Percentiles rank a stretch among this genome's conserved stretches.
Conservation (phyloP, 1,140 invertebrate species). For the Drosophila ironensis region DNA sequence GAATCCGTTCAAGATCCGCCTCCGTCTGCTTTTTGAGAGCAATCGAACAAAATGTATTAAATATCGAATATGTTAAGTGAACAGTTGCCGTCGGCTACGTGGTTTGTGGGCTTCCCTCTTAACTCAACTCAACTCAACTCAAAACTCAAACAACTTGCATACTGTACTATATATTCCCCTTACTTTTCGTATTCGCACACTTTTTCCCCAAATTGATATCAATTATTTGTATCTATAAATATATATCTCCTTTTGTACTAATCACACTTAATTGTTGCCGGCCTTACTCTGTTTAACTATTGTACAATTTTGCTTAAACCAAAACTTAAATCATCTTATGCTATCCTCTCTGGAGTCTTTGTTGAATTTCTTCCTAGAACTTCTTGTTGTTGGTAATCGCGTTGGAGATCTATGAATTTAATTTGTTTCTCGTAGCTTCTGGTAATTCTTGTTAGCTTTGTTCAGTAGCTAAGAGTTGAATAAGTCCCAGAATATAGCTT, state of each 20-base stretch:
- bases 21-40: conserved; percentile 22
- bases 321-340: conserved; percentile 21
- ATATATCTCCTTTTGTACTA: conserved; percentile 51
- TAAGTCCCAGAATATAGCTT: too few relatives aligned
- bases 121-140: conserved; percentile 29
- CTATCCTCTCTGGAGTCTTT: conserved; percentile 27
- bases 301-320: conserved; percentile 63
- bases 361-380: conserved; percentile 2
- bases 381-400: conserved; percentile 15
- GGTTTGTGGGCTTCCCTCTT: conserved; percentile 70
- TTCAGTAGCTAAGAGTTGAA: too few relatives aligned
- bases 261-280: conserved; percentile 59
- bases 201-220: conserved; percentile 41
- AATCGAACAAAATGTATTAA: conserved; percentile 77
- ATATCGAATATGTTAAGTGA: conserved; percentile 78
- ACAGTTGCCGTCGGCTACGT: conserved; percentile 69
- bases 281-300: conserved; percentile 37
- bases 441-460: conserved; percentile 15
- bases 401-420: conserved; percentile 24
- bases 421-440: conserved; percentile 13
- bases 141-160: too few relatives aligned
- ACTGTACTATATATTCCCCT: conserved; percentile 39
- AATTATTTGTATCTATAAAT: conserved; percentile 50
- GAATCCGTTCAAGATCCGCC: conserved; percentile 17
- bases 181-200: conserved; percentile 52